Evolutionary conservation across 2,888 invertebrate genomes (phyloP).

Genomic region (Odontocolon sp.): DNA sequence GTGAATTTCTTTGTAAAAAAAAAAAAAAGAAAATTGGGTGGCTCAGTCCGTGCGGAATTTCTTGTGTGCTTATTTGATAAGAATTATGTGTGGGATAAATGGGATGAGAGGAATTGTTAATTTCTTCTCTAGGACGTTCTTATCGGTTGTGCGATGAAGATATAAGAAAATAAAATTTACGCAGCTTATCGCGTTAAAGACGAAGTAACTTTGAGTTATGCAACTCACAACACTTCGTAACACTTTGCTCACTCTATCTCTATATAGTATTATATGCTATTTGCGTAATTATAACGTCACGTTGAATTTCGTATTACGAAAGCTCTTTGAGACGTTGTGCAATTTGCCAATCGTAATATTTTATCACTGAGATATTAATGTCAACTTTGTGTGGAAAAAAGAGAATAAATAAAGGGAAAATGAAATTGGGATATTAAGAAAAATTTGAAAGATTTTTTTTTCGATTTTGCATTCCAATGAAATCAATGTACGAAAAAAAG

Average conservation of each 20-base stretch:
- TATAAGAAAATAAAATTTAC: not conserved
- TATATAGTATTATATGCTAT: not conserved
- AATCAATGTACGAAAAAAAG: no score
- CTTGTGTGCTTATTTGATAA: no score
- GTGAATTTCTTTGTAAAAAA: no score
- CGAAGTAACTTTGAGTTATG: constrained; percentile 5
- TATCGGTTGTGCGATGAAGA: constrained; percentile 1
- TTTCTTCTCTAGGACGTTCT: not conserved
- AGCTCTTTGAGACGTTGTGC: not conserved
- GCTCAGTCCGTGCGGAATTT: no score
- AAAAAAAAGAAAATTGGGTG: no score
- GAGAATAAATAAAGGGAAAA: no score
- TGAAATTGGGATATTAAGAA: not conserved
- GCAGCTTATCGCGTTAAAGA: not conserved
- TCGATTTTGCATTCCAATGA: no score
- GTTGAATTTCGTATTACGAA: not conserved
- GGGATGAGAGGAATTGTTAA: no score
- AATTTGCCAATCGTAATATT: not conserved
- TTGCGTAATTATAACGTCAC: constrained; percentile 16
- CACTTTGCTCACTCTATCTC: not conserved
- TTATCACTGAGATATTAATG: constrained; percentile 9
- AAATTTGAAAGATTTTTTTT: no score
- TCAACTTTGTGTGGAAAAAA: no score
- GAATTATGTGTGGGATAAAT: no score
- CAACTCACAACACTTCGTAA: not conserved